Conservation (phyloP, 2,113 vertebrate species). For the Callopanchax toddi region DNA sequence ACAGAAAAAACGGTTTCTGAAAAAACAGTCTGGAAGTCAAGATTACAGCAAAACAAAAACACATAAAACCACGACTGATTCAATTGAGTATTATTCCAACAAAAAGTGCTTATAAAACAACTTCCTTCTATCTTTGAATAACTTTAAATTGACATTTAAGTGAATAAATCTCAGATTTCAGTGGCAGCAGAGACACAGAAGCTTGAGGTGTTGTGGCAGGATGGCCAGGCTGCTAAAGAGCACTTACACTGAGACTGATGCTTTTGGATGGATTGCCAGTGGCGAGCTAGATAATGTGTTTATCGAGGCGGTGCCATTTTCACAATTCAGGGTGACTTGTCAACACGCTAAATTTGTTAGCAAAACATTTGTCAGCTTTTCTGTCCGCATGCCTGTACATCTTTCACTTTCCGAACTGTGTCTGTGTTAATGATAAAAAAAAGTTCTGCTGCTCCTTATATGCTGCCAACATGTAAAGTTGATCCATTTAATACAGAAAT, state of each 20-base stretch:
- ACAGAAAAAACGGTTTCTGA: too few species aligned
- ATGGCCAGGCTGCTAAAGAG: constrained; percentile 37
- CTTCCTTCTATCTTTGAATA: neutral
- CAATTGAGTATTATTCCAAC: neutral
- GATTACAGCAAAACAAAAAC: neutral
- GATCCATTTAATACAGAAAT: constrained; percentile 23
- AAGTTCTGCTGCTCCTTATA: constrained; percentile 24
- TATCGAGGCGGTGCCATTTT: constrained; percentile 39
- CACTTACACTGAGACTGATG: constrained; percentile 43
- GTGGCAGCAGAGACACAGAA: constrained; percentile 27
- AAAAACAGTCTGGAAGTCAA: neutral
- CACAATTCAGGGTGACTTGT: constrained; percentile 39
- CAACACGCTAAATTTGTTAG: neutral
- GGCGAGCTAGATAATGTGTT: constrained; percentile 33
- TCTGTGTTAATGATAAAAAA: constrained; percentile 11
- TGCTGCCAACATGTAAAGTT: constrained; percentile 28
- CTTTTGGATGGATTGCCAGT: constrained; percentile 41
- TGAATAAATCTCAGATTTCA: neutral
- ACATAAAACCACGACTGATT: neutral
- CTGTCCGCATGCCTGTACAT: constrained; percentile 40
- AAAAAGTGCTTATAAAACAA: neutral
- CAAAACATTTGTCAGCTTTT: constrained; percentile 15
- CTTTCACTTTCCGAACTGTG: constrained; percentile 7
- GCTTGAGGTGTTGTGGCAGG: constrained; percentile 23
- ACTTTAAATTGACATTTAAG: neutral